Evolutionary conservation across 2,113 vertebrate species (phyloP).

Genomic region (Notothenia rossii): DNA sequence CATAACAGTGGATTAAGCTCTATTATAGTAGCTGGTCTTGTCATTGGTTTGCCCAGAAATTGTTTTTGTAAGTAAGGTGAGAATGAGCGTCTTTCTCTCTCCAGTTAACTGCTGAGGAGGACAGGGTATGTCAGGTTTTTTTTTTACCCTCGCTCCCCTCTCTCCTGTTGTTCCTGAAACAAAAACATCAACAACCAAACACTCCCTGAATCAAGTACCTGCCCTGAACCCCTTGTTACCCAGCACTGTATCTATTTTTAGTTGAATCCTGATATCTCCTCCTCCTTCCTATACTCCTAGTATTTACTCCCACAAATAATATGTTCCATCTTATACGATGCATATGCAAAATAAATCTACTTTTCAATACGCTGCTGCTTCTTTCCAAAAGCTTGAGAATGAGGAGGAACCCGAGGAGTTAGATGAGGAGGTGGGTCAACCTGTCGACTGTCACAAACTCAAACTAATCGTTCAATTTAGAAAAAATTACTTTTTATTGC

Average conservation of each 20-base stretch:
- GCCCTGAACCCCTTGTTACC: slow-evolving; percentile 8
- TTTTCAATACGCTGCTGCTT: slow-evolving; percentile 27
- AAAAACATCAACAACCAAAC: background rate
- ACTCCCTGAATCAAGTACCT: background rate
- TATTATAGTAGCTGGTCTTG: background rate
- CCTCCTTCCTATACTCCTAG: background rate
- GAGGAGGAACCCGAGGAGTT: slow-evolving; percentile 81
- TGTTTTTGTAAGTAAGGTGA: slow-evolving; percentile 1
- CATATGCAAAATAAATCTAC: background rate
- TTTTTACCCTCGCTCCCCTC: background rate
- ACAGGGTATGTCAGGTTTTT: slow-evolving; percentile 78
- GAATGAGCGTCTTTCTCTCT: slow-evolving; percentile 36
- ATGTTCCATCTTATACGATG: background rate
- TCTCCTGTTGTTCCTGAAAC: background rate
- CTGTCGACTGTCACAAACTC: background rate
- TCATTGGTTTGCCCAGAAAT: background rate
- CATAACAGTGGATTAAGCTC: background rate
- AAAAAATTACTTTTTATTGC: background rate
- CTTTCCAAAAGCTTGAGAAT: slow-evolving; percentile 75
- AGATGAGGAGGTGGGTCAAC: slow-evolving; percentile 81
- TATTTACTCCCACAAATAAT: slow-evolving; percentile 2
- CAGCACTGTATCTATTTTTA: slow-evolving; percentile 23
- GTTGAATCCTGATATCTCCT: slow-evolving; percentile 3
- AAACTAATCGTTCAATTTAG: background rate
- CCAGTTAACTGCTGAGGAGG: slow-evolving; percentile 83